A percentile compares a stretch with the other conserved stretches of the same genome.
Conservation (phyloP, 2,113 vertebrate genomes). For the Puma concolor region DNA sequence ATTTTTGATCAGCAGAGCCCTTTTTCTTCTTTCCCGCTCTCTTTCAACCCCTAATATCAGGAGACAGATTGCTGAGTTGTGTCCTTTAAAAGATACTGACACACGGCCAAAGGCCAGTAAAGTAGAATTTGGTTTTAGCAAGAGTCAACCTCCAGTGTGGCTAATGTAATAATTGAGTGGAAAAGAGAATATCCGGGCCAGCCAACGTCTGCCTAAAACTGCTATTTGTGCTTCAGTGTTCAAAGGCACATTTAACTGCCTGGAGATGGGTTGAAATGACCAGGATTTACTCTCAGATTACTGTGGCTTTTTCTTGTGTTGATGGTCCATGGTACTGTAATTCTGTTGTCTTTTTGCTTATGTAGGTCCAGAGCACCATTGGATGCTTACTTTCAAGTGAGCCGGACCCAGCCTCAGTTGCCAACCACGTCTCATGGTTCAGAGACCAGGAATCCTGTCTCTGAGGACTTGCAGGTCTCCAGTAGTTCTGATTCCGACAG, state of each 20-base stretch:
- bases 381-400: conserved; percentile 88
- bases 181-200: neutral
- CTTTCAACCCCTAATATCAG: neutral
- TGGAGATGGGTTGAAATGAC: neutral
- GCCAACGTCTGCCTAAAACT: neutral
- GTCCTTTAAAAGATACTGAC: neutral
- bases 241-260: neutral
- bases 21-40: neutral
- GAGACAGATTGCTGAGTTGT: neutral
- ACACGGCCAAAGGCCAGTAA: neutral
- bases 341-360: conserved; percentile 29
- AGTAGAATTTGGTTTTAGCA: neutral
- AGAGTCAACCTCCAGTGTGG: neutral
- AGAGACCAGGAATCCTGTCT: conserved; percentile 76
- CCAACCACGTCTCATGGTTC: conserved; percentile 38
- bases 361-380: conserved; percentile 78
- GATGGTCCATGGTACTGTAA: neutral
- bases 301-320: neutral
- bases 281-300: neutral
- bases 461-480: conserved; percentile 83
- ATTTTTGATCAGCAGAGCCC: neutral
- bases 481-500: conserved; percentile 87
- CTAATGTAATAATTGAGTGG: neutral
- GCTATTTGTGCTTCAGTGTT: neutral
- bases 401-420: conserved; percentile 82